Conservation (phyloP, 2,113 vertebrate genomes). For the Neogale vison region DNA sequence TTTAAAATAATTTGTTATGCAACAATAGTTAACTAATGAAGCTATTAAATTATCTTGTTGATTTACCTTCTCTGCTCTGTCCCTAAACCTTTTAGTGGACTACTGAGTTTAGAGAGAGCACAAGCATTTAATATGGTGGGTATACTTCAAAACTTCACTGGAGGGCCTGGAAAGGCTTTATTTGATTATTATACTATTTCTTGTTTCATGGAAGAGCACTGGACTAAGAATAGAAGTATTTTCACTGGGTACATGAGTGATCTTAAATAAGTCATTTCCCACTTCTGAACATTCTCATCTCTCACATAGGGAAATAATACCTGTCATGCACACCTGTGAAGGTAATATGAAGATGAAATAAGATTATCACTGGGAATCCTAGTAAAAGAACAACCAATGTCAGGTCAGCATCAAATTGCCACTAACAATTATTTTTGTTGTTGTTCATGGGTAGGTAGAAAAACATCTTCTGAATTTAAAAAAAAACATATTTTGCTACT, state of each 20-base stretch:
- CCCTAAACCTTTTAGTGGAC: neutral
- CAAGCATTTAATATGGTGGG: neutral
- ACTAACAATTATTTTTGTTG: neutral
- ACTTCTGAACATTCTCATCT: neutral
- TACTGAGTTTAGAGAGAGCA: neutral
- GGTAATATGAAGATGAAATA: neutral
- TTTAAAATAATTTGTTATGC: neutral
- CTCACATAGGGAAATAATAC: neutral
- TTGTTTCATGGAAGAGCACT: neutral
- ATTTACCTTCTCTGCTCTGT: neutral
- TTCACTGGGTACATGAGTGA: neutral
- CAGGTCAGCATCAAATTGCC: neutral
- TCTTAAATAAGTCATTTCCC: conserved; percentile 8
- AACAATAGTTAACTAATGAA: neutral
- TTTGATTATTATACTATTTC: neutral
- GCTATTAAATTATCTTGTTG: neutral
- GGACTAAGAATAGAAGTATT: neutral
- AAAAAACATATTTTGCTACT: neutral
- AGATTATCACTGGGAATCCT: neutral
- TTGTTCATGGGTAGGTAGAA: neutral
- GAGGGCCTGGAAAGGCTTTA: neutral
- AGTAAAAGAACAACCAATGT: neutral
- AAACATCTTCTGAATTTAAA: neutral
- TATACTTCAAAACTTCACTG: neutral
- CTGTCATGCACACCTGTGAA: neutral